Evolutionary conservation across 2,113 vertebrate genomes (phyloP).

Genomic region (Macroglossus sobrinus): DNA sequence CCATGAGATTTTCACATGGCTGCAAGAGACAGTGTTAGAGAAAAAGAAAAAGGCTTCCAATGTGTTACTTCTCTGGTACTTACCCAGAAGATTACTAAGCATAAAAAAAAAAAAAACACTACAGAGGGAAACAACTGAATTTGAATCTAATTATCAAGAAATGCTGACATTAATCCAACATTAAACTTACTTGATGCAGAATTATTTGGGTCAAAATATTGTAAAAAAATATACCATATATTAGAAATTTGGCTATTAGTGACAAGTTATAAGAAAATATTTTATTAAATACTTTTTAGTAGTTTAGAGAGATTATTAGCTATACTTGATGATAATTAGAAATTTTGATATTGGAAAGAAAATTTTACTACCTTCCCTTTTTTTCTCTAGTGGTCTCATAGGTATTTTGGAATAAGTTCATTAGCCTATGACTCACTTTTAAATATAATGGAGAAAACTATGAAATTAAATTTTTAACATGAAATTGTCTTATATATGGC

Average conservation of each 20-base stretch:
- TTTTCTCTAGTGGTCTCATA: not conserved
- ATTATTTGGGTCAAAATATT: not conserved
- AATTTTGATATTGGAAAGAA: not conserved
- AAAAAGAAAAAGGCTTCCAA: not conserved
- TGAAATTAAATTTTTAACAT: not conserved
- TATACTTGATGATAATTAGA: not conserved
- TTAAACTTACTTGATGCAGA: not conserved
- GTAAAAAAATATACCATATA: not conserved
- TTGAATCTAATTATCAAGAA: slow-evolving; percentile 33
- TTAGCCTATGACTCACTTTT: slow-evolving; percentile 24
- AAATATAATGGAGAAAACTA: slow-evolving; percentile 2
- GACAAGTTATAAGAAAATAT: not conserved
- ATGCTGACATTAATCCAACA: not conserved
- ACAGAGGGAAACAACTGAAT: not conserved
- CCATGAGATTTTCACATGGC: not conserved
- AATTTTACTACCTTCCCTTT: not conserved
- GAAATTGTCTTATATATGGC: not conserved
- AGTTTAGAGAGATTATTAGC: not conserved
- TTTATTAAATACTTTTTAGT: not conserved
- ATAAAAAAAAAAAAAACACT: not conserved
- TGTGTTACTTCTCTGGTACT: not conserved
- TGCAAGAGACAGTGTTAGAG: not conserved
- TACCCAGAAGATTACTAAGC: not conserved
- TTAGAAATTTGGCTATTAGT: not conserved
- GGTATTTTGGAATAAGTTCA: slow-evolving; percentile 2